Percentiles rank a stretch among this genome's conserved stretches.
phyloP scores from a whole-genome alignment of 1,140 invertebrate species.

The Dendrolimus kikuchii region DNA sequence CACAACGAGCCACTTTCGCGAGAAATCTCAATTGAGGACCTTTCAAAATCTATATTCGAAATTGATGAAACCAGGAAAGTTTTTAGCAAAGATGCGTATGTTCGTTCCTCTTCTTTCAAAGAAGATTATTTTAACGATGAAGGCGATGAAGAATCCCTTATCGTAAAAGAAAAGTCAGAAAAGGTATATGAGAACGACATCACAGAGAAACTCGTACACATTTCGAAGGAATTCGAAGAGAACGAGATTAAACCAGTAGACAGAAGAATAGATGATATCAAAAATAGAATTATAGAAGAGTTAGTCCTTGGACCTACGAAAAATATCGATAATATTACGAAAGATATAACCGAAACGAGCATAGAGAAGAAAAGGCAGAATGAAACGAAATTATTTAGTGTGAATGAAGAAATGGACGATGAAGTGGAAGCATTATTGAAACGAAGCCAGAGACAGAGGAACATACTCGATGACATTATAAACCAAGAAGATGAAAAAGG shows the following conservation, averaged over 20 bases:
- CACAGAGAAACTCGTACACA: conserved; percentile 68
- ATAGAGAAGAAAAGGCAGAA: conserved; percentile 49
- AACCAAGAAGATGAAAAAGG: conserved; percentile 75
- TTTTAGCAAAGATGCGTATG: conserved; percentile 66
- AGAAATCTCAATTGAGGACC: conserved; percentile 74
- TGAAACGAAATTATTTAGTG: conserved; percentile 36
- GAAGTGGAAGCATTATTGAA: conserved; percentile 76
- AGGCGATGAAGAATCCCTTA: conserved; percentile 56
- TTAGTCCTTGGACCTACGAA: conserved; percentile 45
- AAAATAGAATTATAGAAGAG: conserved; percentile 57
- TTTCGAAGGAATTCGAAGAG: conserved; percentile 57
- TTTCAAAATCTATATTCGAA: conserved; percentile 63
- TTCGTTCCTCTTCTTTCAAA: conserved; percentile 63
- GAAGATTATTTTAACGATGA: conserved; percentile 60
- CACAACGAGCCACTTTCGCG: conserved; percentile 72
- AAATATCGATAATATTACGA: conserved; percentile 44
- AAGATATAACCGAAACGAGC: conserved; percentile 52
- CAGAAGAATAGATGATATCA: conserved; percentile 49
- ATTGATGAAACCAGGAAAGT: conserved; percentile 63
- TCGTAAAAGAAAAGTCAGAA: conserved; percentile 57
- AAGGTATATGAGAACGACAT: conserved; percentile 72
- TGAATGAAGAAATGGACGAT: conserved; percentile 72
- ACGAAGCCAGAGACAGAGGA: conserved; percentile 78
- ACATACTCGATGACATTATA: conserved; percentile 79
- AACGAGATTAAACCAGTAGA: conserved; percentile 41